Percentiles rank a stretch among this genome's conserved stretches.
Conservation (phyloP, 2,797 vertebrate genomes). For the Pelobates cultripes region DNA sequence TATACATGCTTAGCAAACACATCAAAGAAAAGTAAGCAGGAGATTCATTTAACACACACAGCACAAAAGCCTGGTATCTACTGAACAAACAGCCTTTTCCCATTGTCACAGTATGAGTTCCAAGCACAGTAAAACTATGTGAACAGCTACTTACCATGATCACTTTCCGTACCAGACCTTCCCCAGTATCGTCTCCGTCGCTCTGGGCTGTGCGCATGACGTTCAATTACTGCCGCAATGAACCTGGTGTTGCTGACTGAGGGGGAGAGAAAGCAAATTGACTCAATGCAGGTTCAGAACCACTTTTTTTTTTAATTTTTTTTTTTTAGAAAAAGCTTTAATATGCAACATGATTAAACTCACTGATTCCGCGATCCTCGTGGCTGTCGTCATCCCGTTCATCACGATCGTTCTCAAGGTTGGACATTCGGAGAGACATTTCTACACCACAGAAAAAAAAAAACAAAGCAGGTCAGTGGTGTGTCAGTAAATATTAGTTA, state of each 20-base stretch:
- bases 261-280: background rate
- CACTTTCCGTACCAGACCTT: conserved; percentile 94
- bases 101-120: no score
- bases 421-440: conserved; percentile 99
- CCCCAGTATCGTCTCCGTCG: conserved; percentile 95
- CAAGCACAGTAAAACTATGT: no score
- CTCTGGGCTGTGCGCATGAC: conserved; percentile 94
- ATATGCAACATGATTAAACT: conserved; percentile 60
- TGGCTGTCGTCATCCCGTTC: conserved; percentile 96
- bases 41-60: no score
- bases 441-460: conserved; percentile 75
- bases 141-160: conserved; percentile 85
- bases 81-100: no score
- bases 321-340: background rate
- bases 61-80: no score
- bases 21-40: no score
- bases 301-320: background rate
- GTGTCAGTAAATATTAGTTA: no score
- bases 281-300: background rate
- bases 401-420: conserved; percentile 95
- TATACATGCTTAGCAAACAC: no score
- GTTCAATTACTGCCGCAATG: conserved; percentile 95
- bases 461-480: background rate
- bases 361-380: conserved; percentile 97
- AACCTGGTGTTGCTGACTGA: conserved; percentile 93